Evolutionary conservation across 2,888 invertebrate species (phyloP).

Genomic region (Peribatodes rhomboidaria): DNA sequence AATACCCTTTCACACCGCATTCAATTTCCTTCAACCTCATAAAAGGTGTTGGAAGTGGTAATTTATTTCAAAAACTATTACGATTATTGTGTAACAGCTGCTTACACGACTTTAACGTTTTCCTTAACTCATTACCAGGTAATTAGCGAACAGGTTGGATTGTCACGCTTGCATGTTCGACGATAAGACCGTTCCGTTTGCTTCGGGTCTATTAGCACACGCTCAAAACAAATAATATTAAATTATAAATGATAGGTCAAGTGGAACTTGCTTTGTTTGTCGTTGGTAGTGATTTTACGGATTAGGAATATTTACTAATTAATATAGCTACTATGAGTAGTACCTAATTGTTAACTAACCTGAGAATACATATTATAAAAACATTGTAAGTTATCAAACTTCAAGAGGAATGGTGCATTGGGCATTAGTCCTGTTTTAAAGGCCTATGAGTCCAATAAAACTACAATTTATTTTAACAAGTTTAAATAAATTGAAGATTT

Average conservation of each 20-base stretch:
- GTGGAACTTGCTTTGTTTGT: not conserved
- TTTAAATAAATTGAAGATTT: too few relatives aligned
- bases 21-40: not conserved
- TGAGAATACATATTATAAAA: too few relatives aligned
- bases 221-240: constrained; percentile 15
- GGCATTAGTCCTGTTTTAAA: too few relatives aligned
- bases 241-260: not conserved
- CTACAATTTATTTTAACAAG: too few relatives aligned
- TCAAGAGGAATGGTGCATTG: too few relatives aligned
- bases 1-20: not conserved
- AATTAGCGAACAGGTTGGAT: constrained; percentile 39
- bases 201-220: constrained; percentile 17
- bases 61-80: constrained; percentile 51
- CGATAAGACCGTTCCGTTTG: constrained; percentile 22
- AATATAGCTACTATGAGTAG: too few relatives aligned
- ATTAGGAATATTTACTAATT: not conserved
- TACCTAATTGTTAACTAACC: too few relatives aligned
- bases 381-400: too few relatives aligned
- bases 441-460: too few relatives aligned
- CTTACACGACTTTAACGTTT: constrained; percentile 38
- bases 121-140: constrained; percentile 16
- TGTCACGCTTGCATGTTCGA: constrained; percentile 45
- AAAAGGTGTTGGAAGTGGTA: constrained; percentile 1
- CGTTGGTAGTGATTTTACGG: not conserved
- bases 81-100: constrained; percentile 50